These are phyloP conservation scores for Cydia pomonella DNA, from an alignment of 1,140 invertebrate genomes.

Conservation along the genomic window DNA sequence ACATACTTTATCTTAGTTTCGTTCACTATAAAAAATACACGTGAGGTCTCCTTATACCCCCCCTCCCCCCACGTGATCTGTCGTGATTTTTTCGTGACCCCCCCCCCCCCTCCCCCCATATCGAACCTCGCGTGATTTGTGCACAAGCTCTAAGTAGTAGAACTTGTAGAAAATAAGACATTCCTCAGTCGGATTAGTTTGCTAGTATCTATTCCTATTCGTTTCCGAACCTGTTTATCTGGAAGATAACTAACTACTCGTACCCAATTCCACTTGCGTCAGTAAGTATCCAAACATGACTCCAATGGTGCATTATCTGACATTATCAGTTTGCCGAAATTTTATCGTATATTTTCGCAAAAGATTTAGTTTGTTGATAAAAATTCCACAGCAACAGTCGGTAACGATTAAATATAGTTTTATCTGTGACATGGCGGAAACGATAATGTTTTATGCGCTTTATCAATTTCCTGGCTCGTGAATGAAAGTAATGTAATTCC, in stretches of 20 bases:
- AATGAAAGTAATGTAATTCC: slow-evolving; percentile 13
- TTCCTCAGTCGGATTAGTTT: not conserved
- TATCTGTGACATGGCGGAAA: slow-evolving; percentile 26
- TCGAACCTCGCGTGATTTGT: too few species aligned
- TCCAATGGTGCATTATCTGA: slow-evolving; percentile 10
- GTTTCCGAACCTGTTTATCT: slow-evolving; percentile 18
- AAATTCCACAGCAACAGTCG: slow-evolving; percentile 17
- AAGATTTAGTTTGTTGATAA: slow-evolving; percentile 13
- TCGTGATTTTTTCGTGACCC: too few species aligned
- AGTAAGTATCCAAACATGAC: not conserved
- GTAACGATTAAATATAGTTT: slow-evolving; percentile 12
- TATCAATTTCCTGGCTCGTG: slow-evolving; percentile 25
- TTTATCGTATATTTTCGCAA: slow-evolving; percentile 26
- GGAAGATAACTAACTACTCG: not conserved
- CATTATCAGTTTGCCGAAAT: slow-evolving; percentile 17
- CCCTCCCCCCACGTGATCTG: too few species aligned
- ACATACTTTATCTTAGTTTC: too few species aligned
- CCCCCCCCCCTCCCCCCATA: too few species aligned
- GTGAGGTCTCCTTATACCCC: too few species aligned
- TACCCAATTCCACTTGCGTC: slow-evolving; percentile 4
- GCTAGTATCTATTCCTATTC: not conserved
- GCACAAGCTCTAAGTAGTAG: too few species aligned
- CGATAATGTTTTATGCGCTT: slow-evolving; percentile 14
- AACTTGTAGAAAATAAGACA: not conserved
- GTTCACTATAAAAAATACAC: too few species aligned